These are phyloP conservation scores for Anguilla pacifica DNA, from an alignment of 2,797 vertebrate genomes.

Conservation along the genomic window DNA sequence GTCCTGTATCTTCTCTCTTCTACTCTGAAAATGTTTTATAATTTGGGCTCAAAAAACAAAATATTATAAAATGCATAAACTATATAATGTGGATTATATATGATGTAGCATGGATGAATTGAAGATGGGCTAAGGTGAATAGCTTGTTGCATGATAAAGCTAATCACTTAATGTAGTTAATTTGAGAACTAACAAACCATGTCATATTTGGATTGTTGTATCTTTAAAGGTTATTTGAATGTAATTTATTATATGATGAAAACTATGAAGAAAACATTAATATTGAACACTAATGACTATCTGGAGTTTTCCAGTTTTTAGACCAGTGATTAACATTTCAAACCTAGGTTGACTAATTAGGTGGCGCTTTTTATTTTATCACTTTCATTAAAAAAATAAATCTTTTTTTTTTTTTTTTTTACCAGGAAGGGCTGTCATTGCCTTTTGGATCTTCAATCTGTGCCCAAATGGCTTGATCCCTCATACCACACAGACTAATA, in stretches of 20 bases:
- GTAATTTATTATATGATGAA: neutral
- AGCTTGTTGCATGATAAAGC: neutral
- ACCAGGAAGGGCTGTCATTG: neutral
- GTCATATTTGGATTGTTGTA: neutral
- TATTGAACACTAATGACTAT: neutral
- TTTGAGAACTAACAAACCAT: neutral
- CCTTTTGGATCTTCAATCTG: neutral
- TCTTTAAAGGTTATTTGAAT: neutral
- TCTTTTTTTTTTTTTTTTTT: neutral
- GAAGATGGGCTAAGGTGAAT: neutral
- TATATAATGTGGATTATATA: neutral
- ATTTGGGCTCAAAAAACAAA: neutral
- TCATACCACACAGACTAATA: neutral
- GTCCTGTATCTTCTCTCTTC: no score
- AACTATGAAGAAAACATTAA: neutral
- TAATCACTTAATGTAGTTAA: neutral
- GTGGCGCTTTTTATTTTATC: neutral
- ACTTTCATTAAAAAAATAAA: neutral
- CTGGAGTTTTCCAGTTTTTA: no score
- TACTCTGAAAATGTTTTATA: no score
- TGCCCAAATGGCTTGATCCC: neutral
- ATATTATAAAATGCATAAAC: neutral
- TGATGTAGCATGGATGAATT: neutral
- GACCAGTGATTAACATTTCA: no score
- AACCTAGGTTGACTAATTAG: neutral